Evolutionary conservation across 2,888 invertebrate species (phyloP).

Genomic region (Xiphydria camelus): DNA sequence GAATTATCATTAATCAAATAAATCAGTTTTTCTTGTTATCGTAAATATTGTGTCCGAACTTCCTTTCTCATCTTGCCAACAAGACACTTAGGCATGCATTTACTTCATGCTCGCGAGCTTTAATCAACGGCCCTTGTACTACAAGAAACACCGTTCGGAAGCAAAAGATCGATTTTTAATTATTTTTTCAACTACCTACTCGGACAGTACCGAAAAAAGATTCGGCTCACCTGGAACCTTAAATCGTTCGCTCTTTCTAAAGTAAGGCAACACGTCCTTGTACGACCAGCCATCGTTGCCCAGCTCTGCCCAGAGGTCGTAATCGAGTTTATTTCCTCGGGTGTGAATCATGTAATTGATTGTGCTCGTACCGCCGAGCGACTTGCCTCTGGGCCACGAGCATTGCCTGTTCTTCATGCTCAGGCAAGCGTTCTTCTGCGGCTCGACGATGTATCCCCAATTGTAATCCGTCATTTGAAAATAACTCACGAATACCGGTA

Average conservation of each 20-base stretch:
- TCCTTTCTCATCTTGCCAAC: too few relatives aligned
- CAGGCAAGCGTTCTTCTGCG: constrained; percentile 66
- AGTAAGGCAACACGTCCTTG: constrained; percentile 42
- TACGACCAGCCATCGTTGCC: constrained; percentile 48
- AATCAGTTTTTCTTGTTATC: too few relatives aligned
- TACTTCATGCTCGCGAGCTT: too few relatives aligned
- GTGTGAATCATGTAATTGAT: constrained; percentile 53
- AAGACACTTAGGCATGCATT: too few relatives aligned
- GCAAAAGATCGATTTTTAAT: too few relatives aligned
- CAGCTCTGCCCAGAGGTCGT: constrained; percentile 40
- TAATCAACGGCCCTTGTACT: too few relatives aligned
- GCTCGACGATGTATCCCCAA: constrained; percentile 73
- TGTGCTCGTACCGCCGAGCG: constrained; percentile 48
- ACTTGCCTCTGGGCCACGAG: constrained; percentile 69
- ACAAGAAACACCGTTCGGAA: too few relatives aligned
- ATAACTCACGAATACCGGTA: constrained; percentile 64
- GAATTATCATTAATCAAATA: too few relatives aligned
- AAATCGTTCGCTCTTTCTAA: constrained; percentile 42
- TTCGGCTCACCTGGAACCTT: constrained; percentile 33
- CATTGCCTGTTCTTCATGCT: constrained; percentile 75
- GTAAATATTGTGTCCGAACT: too few relatives aligned
- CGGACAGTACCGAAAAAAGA: too few relatives aligned
- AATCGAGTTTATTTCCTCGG: constrained; percentile 41
- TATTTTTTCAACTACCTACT: not conserved
- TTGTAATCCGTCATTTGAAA: constrained; percentile 67